Percentiles rank a stretch among this genome's conserved stretches.
Conservation (phyloP, 2,797 vertebrate genomes). For the Lepus oiostolus region DNA sequence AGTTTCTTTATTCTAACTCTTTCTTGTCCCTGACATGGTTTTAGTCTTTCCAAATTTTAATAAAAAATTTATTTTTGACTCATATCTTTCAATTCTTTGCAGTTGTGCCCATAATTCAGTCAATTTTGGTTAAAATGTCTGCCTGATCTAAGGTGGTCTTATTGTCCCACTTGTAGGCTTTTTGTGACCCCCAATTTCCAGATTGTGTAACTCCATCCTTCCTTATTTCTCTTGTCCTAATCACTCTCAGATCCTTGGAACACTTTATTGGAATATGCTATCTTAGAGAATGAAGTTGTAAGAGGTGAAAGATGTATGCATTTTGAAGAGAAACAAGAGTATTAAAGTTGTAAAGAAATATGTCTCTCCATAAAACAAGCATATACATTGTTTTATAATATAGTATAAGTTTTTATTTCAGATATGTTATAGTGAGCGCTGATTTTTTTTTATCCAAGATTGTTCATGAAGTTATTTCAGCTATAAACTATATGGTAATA, state of each 20-base stretch:
- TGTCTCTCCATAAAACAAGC: neutral
- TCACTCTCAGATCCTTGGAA: neutral
- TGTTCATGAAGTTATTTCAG: neutral
- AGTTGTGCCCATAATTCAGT: neutral
- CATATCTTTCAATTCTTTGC: neutral
- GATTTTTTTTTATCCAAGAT: neutral
- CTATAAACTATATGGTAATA: neutral
- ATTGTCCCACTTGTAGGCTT: neutral
- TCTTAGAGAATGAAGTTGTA: constrained; percentile 3
- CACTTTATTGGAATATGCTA: neutral
- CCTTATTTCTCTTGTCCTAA: neutral
- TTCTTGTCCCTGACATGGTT: neutral
- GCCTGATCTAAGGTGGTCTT: neutral
- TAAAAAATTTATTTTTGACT: neutral
- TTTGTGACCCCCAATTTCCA: neutral
- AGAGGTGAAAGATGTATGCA: neutral
- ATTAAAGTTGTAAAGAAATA: neutral
- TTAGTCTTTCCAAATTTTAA: constrained; percentile 22
- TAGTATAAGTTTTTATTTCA: constrained; percentile 53
- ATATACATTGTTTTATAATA: neutral
- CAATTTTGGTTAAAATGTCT: neutral
- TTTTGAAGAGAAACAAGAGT: too few relatives aligned
- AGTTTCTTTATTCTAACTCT: neutral
- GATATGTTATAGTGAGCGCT: neutral
- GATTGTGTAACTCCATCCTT: neutral